Evolutionary conservation across 2,113 vertebrate species (phyloP).

Genomic region (Mormyrus iriodes): DNA sequence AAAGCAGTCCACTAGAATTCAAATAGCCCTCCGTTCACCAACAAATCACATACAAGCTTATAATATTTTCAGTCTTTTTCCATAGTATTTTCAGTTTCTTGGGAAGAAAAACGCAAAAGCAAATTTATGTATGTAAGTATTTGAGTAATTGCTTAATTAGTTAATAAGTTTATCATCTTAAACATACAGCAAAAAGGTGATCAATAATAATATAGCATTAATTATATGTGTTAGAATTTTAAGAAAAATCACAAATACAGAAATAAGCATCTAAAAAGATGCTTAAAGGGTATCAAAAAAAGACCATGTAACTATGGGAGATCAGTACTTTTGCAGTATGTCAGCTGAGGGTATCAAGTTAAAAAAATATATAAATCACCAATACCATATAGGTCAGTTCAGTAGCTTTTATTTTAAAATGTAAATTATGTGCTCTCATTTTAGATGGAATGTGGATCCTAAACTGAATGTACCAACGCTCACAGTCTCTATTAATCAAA

Average conservation of each 20-base stretch:
- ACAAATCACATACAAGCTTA: not conserved
- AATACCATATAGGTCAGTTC: not conserved
- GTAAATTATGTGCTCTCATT: not conserved
- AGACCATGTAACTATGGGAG: no score
- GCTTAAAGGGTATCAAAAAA: not conserved
- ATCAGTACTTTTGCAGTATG: no score
- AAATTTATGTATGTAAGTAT: not conserved
- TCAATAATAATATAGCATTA: not conserved
- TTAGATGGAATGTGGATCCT: not conserved
- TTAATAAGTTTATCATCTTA: not conserved
- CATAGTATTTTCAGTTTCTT: not conserved
- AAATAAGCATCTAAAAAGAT: not conserved
- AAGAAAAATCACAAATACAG: not conserved
- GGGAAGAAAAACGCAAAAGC: not conserved
- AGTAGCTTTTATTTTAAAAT: not conserved
- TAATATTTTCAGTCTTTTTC: not conserved
- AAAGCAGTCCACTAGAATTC: not conserved
- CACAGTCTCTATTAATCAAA: not conserved
- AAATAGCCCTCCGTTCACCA: no score
- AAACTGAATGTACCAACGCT: not conserved
- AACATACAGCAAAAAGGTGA: not conserved
- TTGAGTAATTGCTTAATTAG: not conserved
- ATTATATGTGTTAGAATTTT: not conserved
- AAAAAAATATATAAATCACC: not conserved
- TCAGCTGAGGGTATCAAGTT: no score